These are phyloP conservation scores for Antechinus stuartii DNA, from an alignment of 2,113 vertebrate genomes.

Conservation along the genomic window DNA sequence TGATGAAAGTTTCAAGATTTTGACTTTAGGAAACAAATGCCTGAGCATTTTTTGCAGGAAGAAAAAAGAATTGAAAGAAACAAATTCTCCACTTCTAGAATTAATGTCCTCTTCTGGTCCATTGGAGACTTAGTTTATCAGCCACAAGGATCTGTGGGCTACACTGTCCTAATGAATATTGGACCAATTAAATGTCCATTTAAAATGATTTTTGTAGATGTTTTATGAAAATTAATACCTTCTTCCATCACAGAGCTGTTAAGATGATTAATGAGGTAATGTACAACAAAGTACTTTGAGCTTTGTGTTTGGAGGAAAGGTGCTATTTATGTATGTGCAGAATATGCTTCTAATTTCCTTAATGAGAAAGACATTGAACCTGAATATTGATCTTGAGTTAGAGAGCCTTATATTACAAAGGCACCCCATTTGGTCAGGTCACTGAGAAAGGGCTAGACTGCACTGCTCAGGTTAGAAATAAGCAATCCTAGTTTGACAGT, in stretches of 20 bases:
- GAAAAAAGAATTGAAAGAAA: background rate
- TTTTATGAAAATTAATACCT: conserved; percentile 56
- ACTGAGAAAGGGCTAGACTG: conserved; percentile 12
- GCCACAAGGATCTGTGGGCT: background rate
- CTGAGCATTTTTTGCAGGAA: background rate
- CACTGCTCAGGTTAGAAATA: conserved; percentile 29
- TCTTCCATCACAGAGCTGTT: conserved; percentile 11
- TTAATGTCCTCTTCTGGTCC: background rate
- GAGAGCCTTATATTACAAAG: conserved; percentile 41
- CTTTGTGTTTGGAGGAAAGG: background rate
- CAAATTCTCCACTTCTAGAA: background rate
- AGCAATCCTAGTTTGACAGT: conserved; percentile 34
- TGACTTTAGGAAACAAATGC: rapidly evolving
- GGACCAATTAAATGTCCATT: conserved; percentile 61
- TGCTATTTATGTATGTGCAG: conserved; percentile 43
- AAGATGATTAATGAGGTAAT: conserved; percentile 51
- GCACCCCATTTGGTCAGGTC: conserved; percentile 46
- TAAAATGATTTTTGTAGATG: conserved; percentile 31
- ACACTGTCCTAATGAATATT: background rate
- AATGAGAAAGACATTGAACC: conserved; percentile 68
- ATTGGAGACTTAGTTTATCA: background rate
- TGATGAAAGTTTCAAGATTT: background rate
- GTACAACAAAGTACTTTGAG: conserved; percentile 18
- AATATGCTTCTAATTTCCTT: conserved; percentile 68
- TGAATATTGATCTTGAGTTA: conserved; percentile 72